Base-by-base conservation (phyloP, 2,888 invertebrate species). In the Pseudolycoriella hygida region DNA sequence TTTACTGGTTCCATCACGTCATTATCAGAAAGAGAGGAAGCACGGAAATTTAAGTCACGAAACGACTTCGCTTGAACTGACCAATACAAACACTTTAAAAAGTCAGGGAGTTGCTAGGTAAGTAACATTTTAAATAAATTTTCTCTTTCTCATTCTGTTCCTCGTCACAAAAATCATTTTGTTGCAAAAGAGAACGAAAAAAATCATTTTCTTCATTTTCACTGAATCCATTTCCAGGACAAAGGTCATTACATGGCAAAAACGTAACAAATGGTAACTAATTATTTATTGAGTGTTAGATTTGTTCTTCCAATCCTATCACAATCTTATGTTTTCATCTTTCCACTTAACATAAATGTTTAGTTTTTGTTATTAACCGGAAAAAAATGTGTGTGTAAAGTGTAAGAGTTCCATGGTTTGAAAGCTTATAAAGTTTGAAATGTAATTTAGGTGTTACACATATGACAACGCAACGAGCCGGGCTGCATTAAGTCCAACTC, bases 161-260 rank as follows among this genome's bases (percentile, higher is more conserved):
- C 8, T 25, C 25, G 4, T 25, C 25, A 25, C 25, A 25, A 25
- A 25, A 25, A 25, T 25, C 25, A 25, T 25, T 25, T 25, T 25
- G 8, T 25, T 25, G 25, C 25, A 25, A 25, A 25, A 25, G 8
- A 25, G 25, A 25, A 25, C 25, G 25, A 25, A 25, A n/a, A n/a
- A 25, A 25, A 25, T 25, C 25, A 25, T 25, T 25, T 25, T 25
- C 8, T 25, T 8, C 25, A 25, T 25, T 25, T 25, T 25, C 25
- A 25, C 25, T 8, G 25, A 25, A 25, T 25, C 25, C 41, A 45
- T 41, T 82, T 83, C 68, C 83, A 84, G 83, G 80, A 83, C 83
- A 72, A 83, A 83, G 74, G 76, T 80, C 68, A 80, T 83, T 75
- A 80, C 80, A 68, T 78, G 81, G 73, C 81, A 80, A 74, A 78